Percentiles rank a stretch among this genome's conserved stretches.
These are phyloP conservation scores for Turritopsis rubra DNA, from an alignment of 30 jellyfish, hydroid and myxozoan genomes.

Conservation along the genomic window DNA sequence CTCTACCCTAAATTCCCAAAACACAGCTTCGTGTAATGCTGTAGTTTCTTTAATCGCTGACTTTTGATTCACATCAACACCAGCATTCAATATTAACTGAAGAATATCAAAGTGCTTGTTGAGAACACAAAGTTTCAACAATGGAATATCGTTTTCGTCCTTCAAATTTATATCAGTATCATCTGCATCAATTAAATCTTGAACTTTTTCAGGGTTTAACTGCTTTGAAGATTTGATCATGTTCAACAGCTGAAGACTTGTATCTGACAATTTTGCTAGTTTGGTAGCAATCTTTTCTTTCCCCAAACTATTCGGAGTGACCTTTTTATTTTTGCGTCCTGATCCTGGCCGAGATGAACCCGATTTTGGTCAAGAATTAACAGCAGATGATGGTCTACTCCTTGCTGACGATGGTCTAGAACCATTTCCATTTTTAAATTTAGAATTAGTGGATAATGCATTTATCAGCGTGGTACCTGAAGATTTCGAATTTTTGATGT, in stretches of 20 bases:
- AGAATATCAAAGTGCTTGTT: conserved; percentile 46
- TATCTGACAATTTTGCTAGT: conserved; percentile 50
- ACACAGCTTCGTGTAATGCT: conserved; percentile 88
- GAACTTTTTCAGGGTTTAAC: conserved; percentile 33
- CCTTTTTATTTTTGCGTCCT: conserved; percentile 21
- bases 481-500: conserved; percentile 26
- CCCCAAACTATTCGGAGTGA: conserved; percentile 32
- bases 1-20: conserved; percentile 75
- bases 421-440: neutral
- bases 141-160: conserved; percentile 51
- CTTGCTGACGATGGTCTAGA: conserved; percentile 29
- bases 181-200: conserved; percentile 45
- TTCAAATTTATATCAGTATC: conserved; percentile 55
- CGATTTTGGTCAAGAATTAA: conserved; percentile 20
- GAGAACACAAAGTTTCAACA: conserved; percentile 59
- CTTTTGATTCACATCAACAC: conserved; percentile 42
- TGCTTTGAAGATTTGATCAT: conserved; percentile 29
- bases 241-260: conserved; percentile 41
- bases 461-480: conserved; percentile 56
- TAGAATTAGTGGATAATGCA: conserved; percentile 54
- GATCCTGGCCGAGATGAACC: conserved; percentile 15
- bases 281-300: conserved; percentile 31
- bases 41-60: conserved; percentile 73
- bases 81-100: conserved; percentile 54
- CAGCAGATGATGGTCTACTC: conserved; percentile 23